A percentile compares a stretch with the other conserved stretches of the same genome.
Evolutionary conservation across 2,113 vertebrate genomes (phyloP).

Genomic region (Rallus limicola): DNA sequence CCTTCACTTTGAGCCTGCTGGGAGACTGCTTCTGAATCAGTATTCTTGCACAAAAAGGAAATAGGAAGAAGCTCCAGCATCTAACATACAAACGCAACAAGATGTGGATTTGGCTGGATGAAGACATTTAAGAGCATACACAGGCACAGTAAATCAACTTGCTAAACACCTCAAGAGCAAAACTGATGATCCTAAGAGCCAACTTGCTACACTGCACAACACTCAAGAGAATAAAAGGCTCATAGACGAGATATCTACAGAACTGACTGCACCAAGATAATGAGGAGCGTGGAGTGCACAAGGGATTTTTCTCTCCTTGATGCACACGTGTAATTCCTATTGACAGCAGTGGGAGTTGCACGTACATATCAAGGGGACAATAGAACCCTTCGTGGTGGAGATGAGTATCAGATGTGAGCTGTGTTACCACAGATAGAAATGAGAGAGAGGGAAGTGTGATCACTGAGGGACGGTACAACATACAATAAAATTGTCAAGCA

Average conservation of each 20-base stretch:
- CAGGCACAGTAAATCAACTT: not conserved
- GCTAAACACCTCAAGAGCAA: constrained; percentile 50
- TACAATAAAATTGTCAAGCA: constrained; percentile 50
- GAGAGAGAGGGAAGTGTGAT: constrained; percentile 35
- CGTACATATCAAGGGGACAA: constrained; percentile 35
- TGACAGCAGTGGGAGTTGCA: constrained; percentile 61
- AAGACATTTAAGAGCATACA: not conserved
- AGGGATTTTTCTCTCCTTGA: constrained; percentile 11
- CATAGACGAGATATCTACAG: constrained; percentile 17
- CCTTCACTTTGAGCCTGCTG: not conserved
- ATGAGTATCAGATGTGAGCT: constrained; percentile 49
- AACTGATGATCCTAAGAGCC: constrained; percentile 49
- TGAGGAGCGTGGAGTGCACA: not conserved
- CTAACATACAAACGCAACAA: not conserved
- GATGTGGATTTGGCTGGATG: not conserved
- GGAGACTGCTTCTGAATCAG: not conserved
- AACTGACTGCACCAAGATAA: constrained; percentile 29
- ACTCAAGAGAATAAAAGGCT: constrained; percentile 44
- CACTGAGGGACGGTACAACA: constrained; percentile 25
- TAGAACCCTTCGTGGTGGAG: constrained; percentile 21
- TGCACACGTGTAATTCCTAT: constrained; percentile 16
- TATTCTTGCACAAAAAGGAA: not conserved
- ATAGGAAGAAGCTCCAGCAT: not conserved
- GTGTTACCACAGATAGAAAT: not conserved
- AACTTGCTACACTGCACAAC: not conserved